Percentiles rank a stretch among this genome's conserved stretches.
Evolutionary conservation across 2,888 invertebrate species (phyloP).

Genomic region (Harpagoxenus sublaevis): DNA sequence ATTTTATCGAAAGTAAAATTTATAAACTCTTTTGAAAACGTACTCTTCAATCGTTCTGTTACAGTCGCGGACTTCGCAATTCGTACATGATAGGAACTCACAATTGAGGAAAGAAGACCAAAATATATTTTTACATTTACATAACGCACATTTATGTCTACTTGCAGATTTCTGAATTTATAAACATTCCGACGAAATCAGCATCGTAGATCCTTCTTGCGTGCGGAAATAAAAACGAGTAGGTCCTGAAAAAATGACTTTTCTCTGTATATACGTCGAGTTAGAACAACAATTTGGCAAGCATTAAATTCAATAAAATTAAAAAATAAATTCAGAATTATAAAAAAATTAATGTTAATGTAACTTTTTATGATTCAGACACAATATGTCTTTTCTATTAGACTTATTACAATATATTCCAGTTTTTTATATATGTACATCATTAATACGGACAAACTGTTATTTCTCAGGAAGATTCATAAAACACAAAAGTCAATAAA

Average conservation of each 20-base stretch:
- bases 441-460: background rate
- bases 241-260: background rate
- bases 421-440: background rate
- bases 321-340: background rate
- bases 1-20: background rate
- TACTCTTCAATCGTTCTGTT: background rate
- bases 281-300: background rate
- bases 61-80: background rate
- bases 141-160: slow-evolving; percentile 12
- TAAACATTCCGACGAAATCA: background rate
- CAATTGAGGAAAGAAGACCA: slow-evolving; percentile 29
- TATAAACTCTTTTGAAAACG: background rate
- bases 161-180: background rate
- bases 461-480: background rate
- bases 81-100: slow-evolving; percentile 54
- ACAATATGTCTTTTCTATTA: background rate
- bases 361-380: background rate
- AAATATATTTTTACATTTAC: slow-evolving; percentile 23
- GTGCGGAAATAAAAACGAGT: background rate
- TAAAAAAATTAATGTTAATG: background rate
- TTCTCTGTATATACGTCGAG: background rate
- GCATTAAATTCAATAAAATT: background rate
- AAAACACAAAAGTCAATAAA: background rate
- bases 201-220: background rate
- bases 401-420: slow-evolving; percentile 6